Conservation (phyloP, 2,888 invertebrate species). For the Plagodis pulveraria region DNA sequence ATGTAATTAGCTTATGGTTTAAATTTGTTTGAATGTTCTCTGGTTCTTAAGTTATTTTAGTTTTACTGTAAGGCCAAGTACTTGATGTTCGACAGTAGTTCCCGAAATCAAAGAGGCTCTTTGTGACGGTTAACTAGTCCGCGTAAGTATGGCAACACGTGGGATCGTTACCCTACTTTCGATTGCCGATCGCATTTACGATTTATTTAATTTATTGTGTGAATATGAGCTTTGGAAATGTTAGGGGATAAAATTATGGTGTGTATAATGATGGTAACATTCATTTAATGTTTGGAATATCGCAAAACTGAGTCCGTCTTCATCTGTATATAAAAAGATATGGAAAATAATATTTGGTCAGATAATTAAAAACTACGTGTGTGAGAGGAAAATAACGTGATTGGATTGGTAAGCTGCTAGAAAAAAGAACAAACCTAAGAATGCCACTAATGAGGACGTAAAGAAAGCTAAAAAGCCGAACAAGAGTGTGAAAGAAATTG, state of each 20-base stretch:
- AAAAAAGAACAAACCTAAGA: too few relatives aligned
- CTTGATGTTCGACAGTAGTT: constrained; percentile 23
- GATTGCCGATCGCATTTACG: constrained; percentile 28
- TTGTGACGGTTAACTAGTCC: constrained; percentile 39
- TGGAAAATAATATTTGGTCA: too few relatives aligned
- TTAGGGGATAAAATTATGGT: neutral
- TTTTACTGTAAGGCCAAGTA: neutral
- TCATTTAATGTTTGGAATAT: too few relatives aligned
- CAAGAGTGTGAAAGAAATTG: too few relatives aligned
- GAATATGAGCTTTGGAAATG: constrained; percentile 12
- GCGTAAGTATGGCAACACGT: constrained; percentile 32
- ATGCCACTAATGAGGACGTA: too few relatives aligned
- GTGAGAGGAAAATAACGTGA: too few relatives aligned
- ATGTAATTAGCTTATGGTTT: neutral
- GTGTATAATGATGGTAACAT: too few relatives aligned
- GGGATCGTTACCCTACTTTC: constrained; percentile 36
- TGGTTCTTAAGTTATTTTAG: neutral
- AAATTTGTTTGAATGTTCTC: neutral
- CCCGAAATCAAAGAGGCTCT: constrained; percentile 39
- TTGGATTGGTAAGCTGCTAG: too few relatives aligned
- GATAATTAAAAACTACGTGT: too few relatives aligned
- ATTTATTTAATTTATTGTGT: constrained; percentile 32
- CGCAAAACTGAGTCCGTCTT: too few relatives aligned
- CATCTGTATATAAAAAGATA: too few relatives aligned
- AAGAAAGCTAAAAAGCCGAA: too few relatives aligned